Base-by-base conservation (phyloP, 2,888 invertebrate genomes). In the Thereva unica region DNA sequence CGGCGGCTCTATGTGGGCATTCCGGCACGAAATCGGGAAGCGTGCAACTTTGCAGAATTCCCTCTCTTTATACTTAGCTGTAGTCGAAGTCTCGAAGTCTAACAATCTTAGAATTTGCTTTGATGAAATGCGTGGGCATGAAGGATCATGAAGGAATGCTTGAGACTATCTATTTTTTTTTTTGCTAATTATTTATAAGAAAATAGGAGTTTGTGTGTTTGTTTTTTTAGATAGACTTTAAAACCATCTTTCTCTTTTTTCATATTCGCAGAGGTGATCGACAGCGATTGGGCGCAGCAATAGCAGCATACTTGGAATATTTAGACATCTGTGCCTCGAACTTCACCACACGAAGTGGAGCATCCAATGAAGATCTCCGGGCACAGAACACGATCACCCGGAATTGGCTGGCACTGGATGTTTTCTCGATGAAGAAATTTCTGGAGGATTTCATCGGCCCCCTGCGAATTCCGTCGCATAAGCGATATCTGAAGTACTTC, bases 301-400 rank as follows among this genome's bases (percentile, higher is more conserved):
- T 95, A 70, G 92, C 94, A 34, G 93, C 95, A 9, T 95, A 94
- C 83, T 92, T 95, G 90, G 92, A 95, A 83, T 96, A 95, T 84
- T 92, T 93, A 72, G 92, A 90, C 77, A 95, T 96, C 76, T 95
- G 95, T 82, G 93, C 93, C 56, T 74, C 73, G 52, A 75, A 71
- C 68, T 72, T 71, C 45, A 70, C 72, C 57, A 69, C 69, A 64
- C 67, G 72, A 10, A 66, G 67, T 47, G 53, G 52, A 37, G 35
- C 42, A 52, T 61, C 64, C 45, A 73, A 70, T 67, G 73, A 74
- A 68, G 75, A 74, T 70, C 66, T 71, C 9, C 71, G 71, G 34
- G 72, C 71, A 2, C 74, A 75, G 40, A 72, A 71, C 64, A 68
- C 74, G 47, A 72, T 74, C 42, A 64, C 71, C 10, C 69, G 72